Base-by-base conservation (phyloP, 2,797 vertebrate genomes). In the Merluccius polli region DNA sequence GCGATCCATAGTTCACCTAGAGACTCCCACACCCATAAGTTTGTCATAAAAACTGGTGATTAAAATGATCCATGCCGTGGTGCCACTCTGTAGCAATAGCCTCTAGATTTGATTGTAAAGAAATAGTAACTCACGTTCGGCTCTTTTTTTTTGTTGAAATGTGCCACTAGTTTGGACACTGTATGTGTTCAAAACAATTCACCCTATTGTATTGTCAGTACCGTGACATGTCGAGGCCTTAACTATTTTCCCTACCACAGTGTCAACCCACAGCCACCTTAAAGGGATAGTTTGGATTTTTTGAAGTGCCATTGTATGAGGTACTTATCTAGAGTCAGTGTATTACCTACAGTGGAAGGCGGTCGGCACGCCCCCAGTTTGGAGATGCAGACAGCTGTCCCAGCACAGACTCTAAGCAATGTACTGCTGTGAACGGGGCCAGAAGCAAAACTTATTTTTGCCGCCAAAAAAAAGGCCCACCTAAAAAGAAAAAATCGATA, bases 51-150 rank as follows among this genome's bases (percentile, higher is more conserved):
- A 84, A 81, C 72, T 18, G 11, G 77, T 76, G 77, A 87, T 86
- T 84, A 87, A 86, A 86, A 81, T 1, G 68, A 73, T 73, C 77
- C 76, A 78, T 70, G 69, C 68, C 84, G n/a, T 77, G 75, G 87
- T 85, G 86, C 84, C 81, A 65, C 87, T 77, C 73, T 0, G 21
- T 76, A 44, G 75, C 38, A 77, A 29, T 71, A 29, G 8, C 73
- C 82, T 84, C 75, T 80, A 75, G 72, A 78, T 82, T 79, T 85
- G 76, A 76, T 63, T 31, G n/a, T 83, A 73, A 82, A 82, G 85
- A 10, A 27, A 80, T 75, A 73, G 68, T 52, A 73, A 31, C 31
- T 32, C 30, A 69, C 30, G 77, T 59, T 70, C 82, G 83, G 78
- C 82, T 85, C 73, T 77, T 77, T 24, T 2, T n/a, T n/a, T n/a